These are phyloP conservation scores for Octopus bimaculoides DNA, from an alignment of 1,140 invertebrate genomes.

Conservation along the genomic window DNA sequence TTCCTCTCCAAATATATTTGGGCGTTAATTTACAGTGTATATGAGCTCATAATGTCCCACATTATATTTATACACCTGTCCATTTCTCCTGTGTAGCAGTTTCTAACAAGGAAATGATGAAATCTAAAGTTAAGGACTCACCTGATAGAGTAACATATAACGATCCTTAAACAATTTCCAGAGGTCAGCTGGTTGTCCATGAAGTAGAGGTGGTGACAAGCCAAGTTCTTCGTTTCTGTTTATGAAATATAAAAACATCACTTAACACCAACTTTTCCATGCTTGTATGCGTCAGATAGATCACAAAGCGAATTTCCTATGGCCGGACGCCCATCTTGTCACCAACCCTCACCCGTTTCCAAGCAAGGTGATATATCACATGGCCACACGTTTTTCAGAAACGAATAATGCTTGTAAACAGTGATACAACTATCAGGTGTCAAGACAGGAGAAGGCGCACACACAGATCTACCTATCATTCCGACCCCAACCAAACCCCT, in stretches of 20 bases:
- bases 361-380: neutral
- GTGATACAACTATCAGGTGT: no score
- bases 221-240: conserved; percentile 54
- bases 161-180: conserved; percentile 71
- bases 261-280: neutral
- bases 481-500: no score
- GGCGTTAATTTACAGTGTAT: no score
- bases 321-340: neutral
- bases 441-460: no score
- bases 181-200: conserved; percentile 70
- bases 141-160: conserved; percentile 58
- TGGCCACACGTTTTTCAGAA: neutral
- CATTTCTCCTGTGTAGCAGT: neutral
- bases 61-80: neutral
- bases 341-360: neutral
- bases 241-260: conserved; percentile 13
- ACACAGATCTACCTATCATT: no score
- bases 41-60: neutral
- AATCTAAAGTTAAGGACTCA: conserved; percentile 17
- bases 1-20: no score
- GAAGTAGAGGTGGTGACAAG: conserved; percentile 59
- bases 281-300: neutral
- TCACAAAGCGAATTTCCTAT: neutral
- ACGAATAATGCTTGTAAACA: conserved; percentile 1
- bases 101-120: neutral